These are phyloP conservation scores for Blennius ocellaris DNA, from an alignment of 2,113 vertebrate genomes.

Conservation along the genomic window DNA sequence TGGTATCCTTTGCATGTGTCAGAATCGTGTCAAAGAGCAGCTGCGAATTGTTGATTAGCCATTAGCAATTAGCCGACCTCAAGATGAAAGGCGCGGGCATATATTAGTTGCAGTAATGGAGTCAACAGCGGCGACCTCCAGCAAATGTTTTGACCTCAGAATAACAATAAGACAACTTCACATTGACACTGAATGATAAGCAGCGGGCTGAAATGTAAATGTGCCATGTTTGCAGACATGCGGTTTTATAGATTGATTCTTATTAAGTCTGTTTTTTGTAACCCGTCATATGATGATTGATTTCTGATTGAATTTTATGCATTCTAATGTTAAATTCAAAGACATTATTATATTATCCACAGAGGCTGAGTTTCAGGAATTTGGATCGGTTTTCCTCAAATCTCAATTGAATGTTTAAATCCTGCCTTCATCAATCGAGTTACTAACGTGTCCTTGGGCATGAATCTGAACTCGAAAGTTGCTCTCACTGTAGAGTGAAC, in stretches of 20 bases:
- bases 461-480: too few relatives aligned
- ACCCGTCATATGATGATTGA: not conserved
- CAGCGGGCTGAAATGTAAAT: slow-evolving; percentile 27
- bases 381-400: too few relatives aligned
- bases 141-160: slow-evolving; percentile 34
- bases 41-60: slow-evolving; percentile 51
- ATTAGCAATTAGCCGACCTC: slow-evolving; percentile 59
- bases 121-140: slow-evolving; percentile 37
- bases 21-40: slow-evolving; percentile 48
- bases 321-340: not conserved
- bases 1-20: slow-evolving; percentile 30
- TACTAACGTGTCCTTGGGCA: too few relatives aligned
- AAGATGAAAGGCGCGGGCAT: slow-evolving; percentile 50
- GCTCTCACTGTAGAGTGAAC: too few relatives aligned
- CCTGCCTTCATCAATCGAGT: too few relatives aligned
- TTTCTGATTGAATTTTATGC: not conserved
- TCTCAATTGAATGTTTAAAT: too few relatives aligned
- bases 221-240: slow-evolving; percentile 36
- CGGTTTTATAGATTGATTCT: slow-evolving; percentile 29
- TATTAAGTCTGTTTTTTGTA: slow-evolving; percentile 20
- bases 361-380: too few relatives aligned
- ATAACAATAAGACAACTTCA: slow-evolving; percentile 42
- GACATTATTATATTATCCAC: not conserved
- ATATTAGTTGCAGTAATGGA: slow-evolving; percentile 41
- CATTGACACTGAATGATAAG: slow-evolving; percentile 47